Base-by-base conservation (phyloP, 2,113 vertebrate genomes). In the Engystomops pustulosus region DNA sequence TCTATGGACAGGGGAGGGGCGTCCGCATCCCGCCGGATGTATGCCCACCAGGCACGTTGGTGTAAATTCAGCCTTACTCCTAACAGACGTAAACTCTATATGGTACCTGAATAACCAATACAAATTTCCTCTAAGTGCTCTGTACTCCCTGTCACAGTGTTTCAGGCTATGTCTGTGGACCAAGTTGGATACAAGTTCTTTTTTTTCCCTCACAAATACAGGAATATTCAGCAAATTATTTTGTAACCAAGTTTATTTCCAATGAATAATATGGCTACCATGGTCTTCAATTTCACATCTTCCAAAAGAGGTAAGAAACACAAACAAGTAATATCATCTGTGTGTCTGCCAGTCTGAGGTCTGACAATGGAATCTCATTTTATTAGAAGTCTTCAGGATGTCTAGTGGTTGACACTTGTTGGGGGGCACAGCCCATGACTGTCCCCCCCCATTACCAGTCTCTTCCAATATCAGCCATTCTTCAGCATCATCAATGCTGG, bases 371-470 rank as follows among this genome's bases (percentile, higher is more conserved):
- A 65, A 79, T 30, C 36, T 25, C 11, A 27, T 80, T 55, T 81
- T 60, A 71, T 58, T 58, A 38, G 72, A 41, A 58, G 47, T 32
- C 20, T 14, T 74, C 44, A 30, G 58, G 62, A 82, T 65, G 25
- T 74, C 32, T 14, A 32, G 14, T 20, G 18, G 18, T 69, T 20
- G 47, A 79, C 36, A 23, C 36, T 14, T 32, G 17, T 72, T 32
- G 36, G 80, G 5, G 38, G 74, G 25, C 36, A 17, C 51, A 74
- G 27, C 65, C 18, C 14, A 32, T 20, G 25, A 36, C 12, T 15
- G 18, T n/a, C n/a, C n/a, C 49, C n/a, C 36, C 67, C 47, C 62
- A 45, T 34, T 30, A 36, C 23, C 32, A 30, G 44, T 68, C 44
- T 49, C 71, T 84, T 72, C 38, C 36, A 41, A 25, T 14, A 34